Base-by-base conservation (phyloP, 2,113 vertebrate genomes). In the Nannobrachium achirus region DNA sequence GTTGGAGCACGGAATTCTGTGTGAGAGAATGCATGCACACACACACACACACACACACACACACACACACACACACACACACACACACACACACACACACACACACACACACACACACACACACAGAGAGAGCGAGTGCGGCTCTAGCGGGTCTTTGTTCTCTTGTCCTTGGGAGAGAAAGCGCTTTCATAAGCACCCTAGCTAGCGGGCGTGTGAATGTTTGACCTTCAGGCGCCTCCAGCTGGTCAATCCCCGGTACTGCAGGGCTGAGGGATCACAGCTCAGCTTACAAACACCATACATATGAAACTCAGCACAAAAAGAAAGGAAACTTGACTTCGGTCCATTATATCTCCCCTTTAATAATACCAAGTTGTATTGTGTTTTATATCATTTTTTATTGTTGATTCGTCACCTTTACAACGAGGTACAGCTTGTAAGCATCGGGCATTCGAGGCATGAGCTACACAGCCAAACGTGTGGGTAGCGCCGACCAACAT, bases 151-250 rank as follows among this genome's bases (percentile, higher is more conserved):
- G 83, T 89, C 89, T 89, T 89, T 88, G 88, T 89, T 87, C 84
- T 80, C 83, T 86, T 78, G 88, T 91, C 88, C 87, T 89, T 91
- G 89, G 87, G 84, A 65, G 76, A 84, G 86, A 78, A 76, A 76
- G 69, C 57, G 79, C 88, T 89, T 89, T 89, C 86, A 89, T 88
- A 88, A 89, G 85, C 86, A 65, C 69, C 20, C 52, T 75, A 88
- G 88, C 89, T 86, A 69, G 77, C 80, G 88, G n/a, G 85, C 86
- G 80, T 86, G 78, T 89, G 85, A 85, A 81, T 86, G 78, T 89
- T 89, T 91, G 83, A 89, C 86, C 90, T 91, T 91, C 88, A 91
- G 63, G 85, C 85, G 86, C 88, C 90, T 81, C 88, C 83, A 3
- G 40, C 83, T 86, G 90, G 88, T 25, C 0, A 39, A 6, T 74